Conservation (phyloP, 2,797 vertebrate species). For the Lemur catta region DNA sequence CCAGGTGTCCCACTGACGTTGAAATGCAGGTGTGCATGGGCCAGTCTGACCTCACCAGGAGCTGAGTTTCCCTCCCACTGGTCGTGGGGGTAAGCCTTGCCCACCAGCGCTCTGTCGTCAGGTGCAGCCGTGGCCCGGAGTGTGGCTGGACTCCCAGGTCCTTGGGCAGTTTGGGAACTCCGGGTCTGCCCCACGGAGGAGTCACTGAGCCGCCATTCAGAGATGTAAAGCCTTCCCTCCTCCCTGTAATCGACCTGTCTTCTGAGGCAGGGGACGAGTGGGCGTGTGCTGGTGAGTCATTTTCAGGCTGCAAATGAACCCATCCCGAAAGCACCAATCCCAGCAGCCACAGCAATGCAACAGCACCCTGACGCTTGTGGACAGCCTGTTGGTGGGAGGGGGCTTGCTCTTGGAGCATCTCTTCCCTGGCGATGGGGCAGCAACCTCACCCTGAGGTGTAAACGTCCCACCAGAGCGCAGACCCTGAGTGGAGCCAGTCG, state of each 20-base stretch:
- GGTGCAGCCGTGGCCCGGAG: background rate
- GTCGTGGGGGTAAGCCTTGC: background rate
- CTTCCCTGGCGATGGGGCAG: background rate
- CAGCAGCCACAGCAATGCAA: background rate
- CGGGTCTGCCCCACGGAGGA: background rate
- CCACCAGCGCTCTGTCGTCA: fast-evolving
- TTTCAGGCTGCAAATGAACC: background rate
- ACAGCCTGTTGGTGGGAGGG: background rate
- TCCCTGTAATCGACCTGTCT: background rate
- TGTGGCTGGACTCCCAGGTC: background rate
- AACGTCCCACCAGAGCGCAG: background rate
- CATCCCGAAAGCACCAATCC: background rate
- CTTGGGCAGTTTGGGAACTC: background rate
- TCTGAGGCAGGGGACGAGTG: background rate
- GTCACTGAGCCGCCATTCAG: background rate
- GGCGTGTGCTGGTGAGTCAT: background rate
- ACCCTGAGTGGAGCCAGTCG: background rate
- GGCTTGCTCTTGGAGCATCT: background rate
- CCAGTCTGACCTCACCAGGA: background rate
- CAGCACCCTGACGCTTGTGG: background rate
- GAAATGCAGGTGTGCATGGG: background rate
- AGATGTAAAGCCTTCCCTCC: too few species aligned
- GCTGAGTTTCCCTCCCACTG: background rate
- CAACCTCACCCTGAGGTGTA: background rate
- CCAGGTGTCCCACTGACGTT: constrained; percentile 12